Conservation (phyloP, 2,888 invertebrate genomes). For the Lithophane socia region DNA sequence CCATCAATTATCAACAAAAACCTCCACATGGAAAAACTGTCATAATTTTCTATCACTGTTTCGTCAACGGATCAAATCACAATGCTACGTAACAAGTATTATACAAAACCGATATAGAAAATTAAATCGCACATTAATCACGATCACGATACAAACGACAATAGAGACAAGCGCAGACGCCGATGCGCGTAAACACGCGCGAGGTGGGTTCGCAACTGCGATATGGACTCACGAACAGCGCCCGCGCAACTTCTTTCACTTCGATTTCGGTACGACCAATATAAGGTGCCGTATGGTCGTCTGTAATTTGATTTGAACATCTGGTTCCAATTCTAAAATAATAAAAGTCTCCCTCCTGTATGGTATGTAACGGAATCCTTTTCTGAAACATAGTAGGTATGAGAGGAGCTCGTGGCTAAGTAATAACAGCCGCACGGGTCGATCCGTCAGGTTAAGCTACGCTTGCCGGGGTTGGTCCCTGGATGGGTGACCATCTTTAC, state of each 20-base stretch:
- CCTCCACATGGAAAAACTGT: conserved; percentile 7
- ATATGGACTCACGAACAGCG: conserved; percentile 65
- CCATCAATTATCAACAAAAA: conserved; percentile 22
- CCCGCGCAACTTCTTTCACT: conserved; percentile 85
- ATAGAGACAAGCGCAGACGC: conserved; percentile 63
- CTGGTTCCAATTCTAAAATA: conserved; percentile 29
- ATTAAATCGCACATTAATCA: conserved; percentile 61
- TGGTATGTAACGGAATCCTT: neutral
- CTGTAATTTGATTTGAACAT: conserved; percentile 39
- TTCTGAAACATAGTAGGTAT: neutral
- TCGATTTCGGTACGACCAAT: conserved; percentile 70
- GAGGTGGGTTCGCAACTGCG: conserved; percentile 81
- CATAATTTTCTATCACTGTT: conserved; percentile 47
- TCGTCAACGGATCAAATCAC: conserved; percentile 42
- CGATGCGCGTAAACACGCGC: conserved; percentile 82
- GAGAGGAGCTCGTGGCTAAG: no score
- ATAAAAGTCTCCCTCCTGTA: neutral
- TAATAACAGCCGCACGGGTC: no score
- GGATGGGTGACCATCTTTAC: no score
- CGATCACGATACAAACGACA: conserved; percentile 60
- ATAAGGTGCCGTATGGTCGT: conserved; percentile 61
- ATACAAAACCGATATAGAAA: conserved; percentile 54
- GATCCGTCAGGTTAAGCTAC: no score
- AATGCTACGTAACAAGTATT: conserved; percentile 43
- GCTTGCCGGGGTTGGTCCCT: no score